These are phyloP conservation scores for Ibycter americanus DNA, from an alignment of 2,797 vertebrate genomes.

Conservation along the genomic window DNA sequence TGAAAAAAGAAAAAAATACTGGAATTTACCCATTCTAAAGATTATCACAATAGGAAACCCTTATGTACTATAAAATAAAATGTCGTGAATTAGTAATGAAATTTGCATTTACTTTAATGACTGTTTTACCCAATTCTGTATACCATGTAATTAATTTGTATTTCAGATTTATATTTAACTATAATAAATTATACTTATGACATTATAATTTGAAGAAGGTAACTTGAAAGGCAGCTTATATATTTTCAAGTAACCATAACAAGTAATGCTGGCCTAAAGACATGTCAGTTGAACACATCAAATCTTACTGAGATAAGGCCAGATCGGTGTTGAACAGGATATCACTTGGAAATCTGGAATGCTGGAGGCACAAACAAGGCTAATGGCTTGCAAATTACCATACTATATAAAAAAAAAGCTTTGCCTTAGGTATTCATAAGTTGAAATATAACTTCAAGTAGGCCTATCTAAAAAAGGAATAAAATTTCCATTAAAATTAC, in stretches of 20 bases:
- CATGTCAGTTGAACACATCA: background rate
- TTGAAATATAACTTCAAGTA: background rate
- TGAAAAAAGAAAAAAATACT: background rate
- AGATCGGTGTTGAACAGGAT: background rate
- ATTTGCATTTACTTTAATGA: background rate
- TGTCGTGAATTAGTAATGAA: background rate
- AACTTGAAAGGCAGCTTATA: background rate
- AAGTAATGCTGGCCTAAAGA: background rate
- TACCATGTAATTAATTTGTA: background rate
- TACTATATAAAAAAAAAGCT: background rate
- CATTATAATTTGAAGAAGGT: background rate
- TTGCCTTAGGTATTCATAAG: background rate
- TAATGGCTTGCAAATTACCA: background rate
- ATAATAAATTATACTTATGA: background rate
- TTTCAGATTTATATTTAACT: background rate
- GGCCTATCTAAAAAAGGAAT: background rate
- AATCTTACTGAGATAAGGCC: background rate
- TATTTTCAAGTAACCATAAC: background rate
- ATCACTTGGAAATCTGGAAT: background rate
- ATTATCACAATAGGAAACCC: background rate
- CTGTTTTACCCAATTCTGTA: background rate
- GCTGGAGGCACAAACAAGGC: background rate
- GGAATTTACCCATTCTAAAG: background rate
- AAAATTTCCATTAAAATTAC: background rate
- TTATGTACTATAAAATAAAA: background rate